Conservation (phyloP, 2,113 vertebrate species). For the Psilopogon haemacephalus region DNA sequence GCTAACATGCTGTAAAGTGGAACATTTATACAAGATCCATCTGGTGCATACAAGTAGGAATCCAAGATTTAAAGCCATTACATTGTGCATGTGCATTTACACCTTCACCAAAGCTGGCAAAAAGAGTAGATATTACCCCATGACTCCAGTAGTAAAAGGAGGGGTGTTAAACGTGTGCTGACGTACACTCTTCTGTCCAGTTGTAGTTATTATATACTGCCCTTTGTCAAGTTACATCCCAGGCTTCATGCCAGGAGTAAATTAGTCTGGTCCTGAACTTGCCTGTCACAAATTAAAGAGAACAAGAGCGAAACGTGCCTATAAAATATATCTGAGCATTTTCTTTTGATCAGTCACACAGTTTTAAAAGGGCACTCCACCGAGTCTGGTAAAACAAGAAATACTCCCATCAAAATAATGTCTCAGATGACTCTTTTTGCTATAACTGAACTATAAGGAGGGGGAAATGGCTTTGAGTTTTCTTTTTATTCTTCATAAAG, state of each 20-base stretch:
- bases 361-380: not conserved
- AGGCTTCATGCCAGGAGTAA: constrained; percentile 47
- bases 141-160: constrained; percentile 53
- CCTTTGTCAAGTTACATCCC: not conserved
- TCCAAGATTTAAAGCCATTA: constrained; percentile 65
- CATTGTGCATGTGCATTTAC: constrained; percentile 63
- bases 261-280: constrained; percentile 52
- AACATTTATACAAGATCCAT: constrained; percentile 75
- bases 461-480: not conserved
- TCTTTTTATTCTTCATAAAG: not conserved
- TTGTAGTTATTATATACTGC: not conserved
- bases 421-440: not conserved
- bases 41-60: constrained; percentile 64
- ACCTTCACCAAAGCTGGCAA: constrained; percentile 62
- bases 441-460: not conserved
- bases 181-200: not conserved
- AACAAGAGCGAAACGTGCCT: constrained; percentile 17
- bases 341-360: constrained; percentile 42
- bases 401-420: not conserved
- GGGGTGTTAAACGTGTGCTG: constrained; percentile 37
- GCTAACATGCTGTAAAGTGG: constrained; percentile 76
- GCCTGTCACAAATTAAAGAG: constrained; percentile 54
- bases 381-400: not conserved
- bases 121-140: constrained; percentile 48
- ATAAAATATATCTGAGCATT: constrained; percentile 25